Base-by-base conservation (phyloP, 2,888 invertebrate genomes). In the Nomada fucata region DNA sequence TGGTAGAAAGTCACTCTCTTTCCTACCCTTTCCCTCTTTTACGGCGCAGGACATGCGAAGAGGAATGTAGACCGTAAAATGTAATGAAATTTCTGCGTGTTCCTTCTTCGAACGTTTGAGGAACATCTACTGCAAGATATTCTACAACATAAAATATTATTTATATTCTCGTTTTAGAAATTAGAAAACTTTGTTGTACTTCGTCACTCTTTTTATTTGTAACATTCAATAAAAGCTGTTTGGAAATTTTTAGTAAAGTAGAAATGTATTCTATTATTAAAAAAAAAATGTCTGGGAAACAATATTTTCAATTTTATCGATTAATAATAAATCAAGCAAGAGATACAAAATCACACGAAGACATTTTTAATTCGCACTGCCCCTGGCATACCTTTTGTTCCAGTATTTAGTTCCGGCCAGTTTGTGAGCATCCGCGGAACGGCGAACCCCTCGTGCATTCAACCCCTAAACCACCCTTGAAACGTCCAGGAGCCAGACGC, bases 371-470 rank as follows among this genome's bases (percentile, higher is more conserved):
- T 89, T 88, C 80, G 76, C 82, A 61, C 84, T 69, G 78, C 73
- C 77, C 78, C 77, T 78, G 84, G 78, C 85, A 74, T 78, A 82
- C 72, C 87, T 86, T 87, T 87, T 87, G 87, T 87, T 86, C 86
- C 78, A 87, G 86, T 75, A 86, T 90, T 90, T 90, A 90, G 90
- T 90, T 90, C 88, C 89, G 88, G 87, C 89, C 90, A 89, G 89
- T 89, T 90, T 85, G 89, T 82, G 86, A 89, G 87, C 88, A 90
- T 89, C 82, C 86, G 86, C 74, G 84, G 80, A 90, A 90, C 88
- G 82, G 60, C 75, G 77, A 85, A 69, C 83, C 87, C 86, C 86
- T 87, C 86, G 74, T 76, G 87, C 80, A 86, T 87, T 84, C 87
- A 83, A 42, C 72, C 87, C 87, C 88, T 87, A 84, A 82, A 86